Conservation (phyloP, 2,113 vertebrate species). For the Cryptomyrus ogoouensis region DNA sequence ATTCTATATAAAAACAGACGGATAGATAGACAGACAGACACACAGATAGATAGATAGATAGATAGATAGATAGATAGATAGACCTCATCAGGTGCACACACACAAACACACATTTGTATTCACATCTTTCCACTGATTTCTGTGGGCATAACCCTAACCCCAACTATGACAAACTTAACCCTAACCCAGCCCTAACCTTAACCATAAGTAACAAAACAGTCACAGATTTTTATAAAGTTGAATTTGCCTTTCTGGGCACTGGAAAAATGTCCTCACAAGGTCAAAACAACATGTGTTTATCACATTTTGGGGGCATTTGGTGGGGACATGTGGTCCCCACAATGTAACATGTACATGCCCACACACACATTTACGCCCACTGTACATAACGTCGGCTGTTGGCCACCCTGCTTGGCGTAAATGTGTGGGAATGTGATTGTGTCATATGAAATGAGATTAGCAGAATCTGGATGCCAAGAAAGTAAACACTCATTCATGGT, state of each 20-base stretch:
- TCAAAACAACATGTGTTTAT: not conserved
- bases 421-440: not conserved
- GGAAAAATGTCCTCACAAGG: not conserved
- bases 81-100: not conserved
- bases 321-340: not conserved
- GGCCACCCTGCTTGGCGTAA: not conserved
- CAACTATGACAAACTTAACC: not conserved
- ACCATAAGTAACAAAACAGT: not conserved
- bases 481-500: not conserved
- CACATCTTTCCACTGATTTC: not conserved
- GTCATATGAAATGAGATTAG: not conserved
- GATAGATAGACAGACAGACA: no score
- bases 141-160: not conserved
- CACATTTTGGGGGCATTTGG: not conserved
- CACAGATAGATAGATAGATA: not conserved
- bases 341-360: not conserved
- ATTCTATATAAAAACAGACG: not conserved
- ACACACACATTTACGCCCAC: not conserved
- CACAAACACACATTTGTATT: constrained; percentile 1
- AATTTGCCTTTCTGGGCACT: not conserved
- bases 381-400: not conserved
- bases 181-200: not conserved
- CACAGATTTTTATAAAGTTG: not conserved
- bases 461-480: not conserved
- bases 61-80: not conserved